Percentiles rank a stretch among this genome's conserved stretches.
Evolutionary conservation across 1,140 invertebrate genomes (phyloP).

Genomic region (Macrocentrus cingulum): DNA sequence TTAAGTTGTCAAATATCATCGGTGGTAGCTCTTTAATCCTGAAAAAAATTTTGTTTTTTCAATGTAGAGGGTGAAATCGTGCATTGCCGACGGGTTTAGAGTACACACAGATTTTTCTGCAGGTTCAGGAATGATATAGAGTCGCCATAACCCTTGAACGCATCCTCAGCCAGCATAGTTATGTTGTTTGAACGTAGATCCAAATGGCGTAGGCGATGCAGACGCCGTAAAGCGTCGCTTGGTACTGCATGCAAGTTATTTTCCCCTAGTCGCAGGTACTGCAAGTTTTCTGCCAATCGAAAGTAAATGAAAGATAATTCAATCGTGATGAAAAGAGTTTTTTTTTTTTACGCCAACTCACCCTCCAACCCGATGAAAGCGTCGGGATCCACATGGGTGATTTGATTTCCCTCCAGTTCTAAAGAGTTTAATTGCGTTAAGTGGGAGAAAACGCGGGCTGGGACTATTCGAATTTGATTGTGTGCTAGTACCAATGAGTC

Average conservation of each 20-base stretch:
- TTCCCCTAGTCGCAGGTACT: slow-evolving; percentile 83
- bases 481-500: slow-evolving; percentile 82
- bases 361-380: slow-evolving; percentile 85
- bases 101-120: slow-evolving; percentile 84
- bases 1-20: slow-evolving; percentile 81
- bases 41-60: slow-evolving; percentile 31
- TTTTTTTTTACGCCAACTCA: slow-evolving; percentile 52
- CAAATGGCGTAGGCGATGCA: slow-evolving; percentile 83
- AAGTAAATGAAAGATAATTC: slow-evolving; percentile 21
- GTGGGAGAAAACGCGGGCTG: slow-evolving; percentile 77
- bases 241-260: slow-evolving; percentile 83
- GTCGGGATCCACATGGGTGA: slow-evolving; percentile 75
- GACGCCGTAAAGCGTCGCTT: slow-evolving; percentile 73
- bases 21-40: slow-evolving; percentile 78
- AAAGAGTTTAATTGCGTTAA: slow-evolving; percentile 78
- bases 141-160: slow-evolving; percentile 87
- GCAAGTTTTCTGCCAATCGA: slow-evolving; percentile 72
- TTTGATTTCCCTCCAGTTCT: slow-evolving; percentile 83
- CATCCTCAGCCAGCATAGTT: slow-evolving; percentile 76
- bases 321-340: background rate
- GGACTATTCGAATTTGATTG: slow-evolving; percentile 77
- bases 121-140: slow-evolving; percentile 88
- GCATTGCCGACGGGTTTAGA: too few relatives aligned
- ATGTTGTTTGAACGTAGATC: slow-evolving; percentile 88
- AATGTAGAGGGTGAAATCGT: slow-evolving; percentile 9